These are phyloP conservation scores for Ditylenchus dipsaci DNA, from an alignment of 1,140 invertebrate genomes.

Conservation along the genomic window DNA sequence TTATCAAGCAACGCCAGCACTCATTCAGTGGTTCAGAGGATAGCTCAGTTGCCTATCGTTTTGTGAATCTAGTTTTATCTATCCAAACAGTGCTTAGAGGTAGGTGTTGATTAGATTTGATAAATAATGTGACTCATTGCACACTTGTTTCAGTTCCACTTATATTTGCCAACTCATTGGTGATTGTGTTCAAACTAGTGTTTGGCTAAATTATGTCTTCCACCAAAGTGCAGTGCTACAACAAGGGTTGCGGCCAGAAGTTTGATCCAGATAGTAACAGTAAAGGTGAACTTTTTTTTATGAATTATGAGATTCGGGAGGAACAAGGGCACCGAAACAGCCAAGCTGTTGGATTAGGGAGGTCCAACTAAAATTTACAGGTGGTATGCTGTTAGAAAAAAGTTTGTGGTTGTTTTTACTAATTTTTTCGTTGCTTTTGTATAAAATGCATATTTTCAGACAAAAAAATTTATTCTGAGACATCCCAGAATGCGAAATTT, in stretches of 20 bases:
- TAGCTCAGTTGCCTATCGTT: conserved; percentile 27
- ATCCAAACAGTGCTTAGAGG: conserved; percentile 48
- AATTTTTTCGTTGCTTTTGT: too few relatives aligned
- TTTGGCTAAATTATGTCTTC: conserved; percentile 32
- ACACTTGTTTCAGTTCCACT: conserved; percentile 34
- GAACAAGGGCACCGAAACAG: too few relatives aligned
- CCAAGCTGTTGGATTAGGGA: too few relatives aligned
- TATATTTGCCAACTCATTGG: conserved; percentile 43
- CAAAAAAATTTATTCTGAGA: too few relatives aligned
- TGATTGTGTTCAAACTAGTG: conserved; percentile 47
- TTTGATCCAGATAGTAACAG: conserved; percentile 74
- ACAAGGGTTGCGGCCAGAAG: conserved; percentile 80
- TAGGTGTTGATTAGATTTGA: conserved; percentile 7
- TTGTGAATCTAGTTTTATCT: conserved; percentile 42
- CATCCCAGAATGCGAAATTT: too few relatives aligned
- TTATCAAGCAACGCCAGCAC: conserved; percentile 12
- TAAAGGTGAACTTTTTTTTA: conserved; percentile 65
- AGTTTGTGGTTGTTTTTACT: too few relatives aligned
- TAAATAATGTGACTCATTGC: conserved; percentile 6
- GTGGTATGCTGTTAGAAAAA: too few relatives aligned
- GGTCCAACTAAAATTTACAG: too few relatives aligned
- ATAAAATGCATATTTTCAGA: too few relatives aligned
- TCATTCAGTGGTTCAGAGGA: conserved; percentile 3
- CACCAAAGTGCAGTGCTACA: conserved; percentile 72
- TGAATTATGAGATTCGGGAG: not conserved